phyloP scores from a whole-genome alignment of 2,113 vertebrate genomes.

The Syrrhaptes paradoxus region DNA sequence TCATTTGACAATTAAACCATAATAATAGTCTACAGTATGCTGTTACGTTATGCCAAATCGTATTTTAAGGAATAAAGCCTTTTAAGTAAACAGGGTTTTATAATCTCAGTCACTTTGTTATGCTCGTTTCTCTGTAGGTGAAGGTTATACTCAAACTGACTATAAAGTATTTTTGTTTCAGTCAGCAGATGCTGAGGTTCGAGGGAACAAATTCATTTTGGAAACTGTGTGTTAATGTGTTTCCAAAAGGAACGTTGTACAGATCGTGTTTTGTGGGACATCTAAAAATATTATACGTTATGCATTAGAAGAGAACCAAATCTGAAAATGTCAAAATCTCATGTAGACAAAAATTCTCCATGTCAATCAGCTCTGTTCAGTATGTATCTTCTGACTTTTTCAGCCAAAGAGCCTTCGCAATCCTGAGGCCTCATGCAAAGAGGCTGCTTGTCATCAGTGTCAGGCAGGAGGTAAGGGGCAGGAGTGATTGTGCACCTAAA shows the following conservation, averaged over 20 bases:
- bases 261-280: not conserved
- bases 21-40: not conserved
- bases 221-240: not conserved
- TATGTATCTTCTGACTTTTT: not conserved
- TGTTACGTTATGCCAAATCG: not conserved
- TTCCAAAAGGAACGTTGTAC: not conserved
- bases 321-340: not conserved
- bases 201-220: slow-evolving; percentile 14
- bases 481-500: not conserved
- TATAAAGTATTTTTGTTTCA: not conserved
- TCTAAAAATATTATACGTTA: not conserved
- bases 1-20: not conserved
- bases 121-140: not conserved
- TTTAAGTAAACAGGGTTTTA: not conserved
- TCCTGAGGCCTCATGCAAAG: not conserved
- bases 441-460: accelerated
- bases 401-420: not conserved
- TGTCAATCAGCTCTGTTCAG: not conserved
- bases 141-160: not conserved
- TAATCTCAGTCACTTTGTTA: not conserved
- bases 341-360: not conserved
- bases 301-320: not conserved
- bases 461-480: not conserved
- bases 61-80: not conserved
- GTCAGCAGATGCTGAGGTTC: not conserved